phyloP scores from a whole-genome alignment of 2,113 vertebrate genomes.

The Ctenodactylus gundi region DNA sequence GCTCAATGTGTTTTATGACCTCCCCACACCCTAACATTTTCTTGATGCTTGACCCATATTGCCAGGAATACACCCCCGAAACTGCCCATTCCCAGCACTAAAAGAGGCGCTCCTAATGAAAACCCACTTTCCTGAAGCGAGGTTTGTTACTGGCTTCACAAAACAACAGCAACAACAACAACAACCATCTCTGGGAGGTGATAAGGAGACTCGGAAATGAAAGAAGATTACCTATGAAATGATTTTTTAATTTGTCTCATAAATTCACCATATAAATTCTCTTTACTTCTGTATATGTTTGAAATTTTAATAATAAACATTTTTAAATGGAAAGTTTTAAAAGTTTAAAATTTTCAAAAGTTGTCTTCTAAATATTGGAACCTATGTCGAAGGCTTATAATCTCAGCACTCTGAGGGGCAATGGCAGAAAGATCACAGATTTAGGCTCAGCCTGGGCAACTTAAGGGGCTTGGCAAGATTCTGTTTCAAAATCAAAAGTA shows the following conservation, averaged over 20 bases:
- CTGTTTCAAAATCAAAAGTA: no score
- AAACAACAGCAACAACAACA: neutral
- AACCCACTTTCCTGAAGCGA: neutral
- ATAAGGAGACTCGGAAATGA: neutral
- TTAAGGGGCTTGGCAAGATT: no score
- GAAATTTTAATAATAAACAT: conserved; percentile 27
- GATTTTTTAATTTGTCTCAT: conserved; percentile 8
- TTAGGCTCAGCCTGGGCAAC: no score
- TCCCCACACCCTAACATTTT: conserved; percentile 19
- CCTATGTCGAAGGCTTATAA: no score
- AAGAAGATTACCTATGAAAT: neutral
- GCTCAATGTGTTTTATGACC: neutral
- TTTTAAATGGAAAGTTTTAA: neutral
- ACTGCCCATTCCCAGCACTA: neutral
- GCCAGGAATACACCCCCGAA: neutral
- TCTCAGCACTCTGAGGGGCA: no score
- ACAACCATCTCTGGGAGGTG: neutral
- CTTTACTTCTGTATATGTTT: neutral
- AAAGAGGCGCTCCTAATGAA: conserved; percentile 40
- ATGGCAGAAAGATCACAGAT: no score
- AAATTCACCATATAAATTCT: neutral
- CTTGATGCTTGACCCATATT: conserved; percentile 9
- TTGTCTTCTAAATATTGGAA: neutral
- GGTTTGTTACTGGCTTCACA: neutral
- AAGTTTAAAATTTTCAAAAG: neutral